Evolutionary conservation across 2,888 invertebrate species (phyloP), one percentile per base, ranked within the genome.

Genomic region (Palloptera scutellata): DNA sequence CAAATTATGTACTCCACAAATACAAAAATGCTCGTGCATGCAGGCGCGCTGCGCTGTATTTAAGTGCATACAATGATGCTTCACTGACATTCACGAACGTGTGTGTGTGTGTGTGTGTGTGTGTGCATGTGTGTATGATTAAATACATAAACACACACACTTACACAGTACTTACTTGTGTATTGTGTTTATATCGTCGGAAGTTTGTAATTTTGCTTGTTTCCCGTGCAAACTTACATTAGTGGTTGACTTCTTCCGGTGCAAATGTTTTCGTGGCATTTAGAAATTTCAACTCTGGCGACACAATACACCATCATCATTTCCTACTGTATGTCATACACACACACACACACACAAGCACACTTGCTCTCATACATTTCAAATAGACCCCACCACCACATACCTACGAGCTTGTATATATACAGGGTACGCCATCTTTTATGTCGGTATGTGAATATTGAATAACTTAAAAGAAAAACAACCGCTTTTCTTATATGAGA

Each of bases 171-270:
- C n/a, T n/a, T n/a, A n/a, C n/a, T n/a, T 58, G 30, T 61, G 30
- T 15, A 30, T 20, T 20, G 43, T 51, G 41, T 40, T 40, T 64
- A 12, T 42, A 10, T 76, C 81, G 12, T 77, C 82, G 83, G 83
- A 83, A 82, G 81, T 82, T 82, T 81, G 83, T 83, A 81, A 83
- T 83, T 82, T 83, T 77, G 76, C 80, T 77, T 79, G 82, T 80
- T 82, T 82, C 81, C 81, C 76, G 78, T 78, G 74, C 79, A 81
- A 80, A 79, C 81, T 81, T 79, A 76, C 76, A 79, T 80, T 80
- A 78, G 79, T 79, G 74, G 79, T 81, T 82, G 81, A 81, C 81
- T 82, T 81, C 80, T 78, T 81, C 81, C 82, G 82, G 77, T 80
- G 78, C 78, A 79, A 79, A 73, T 61, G 53, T 52, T 30, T 52